Evolutionary conservation across 2,113 vertebrate genomes (phyloP).

Genomic region (Phalacrocorax pelagicus): DNA sequence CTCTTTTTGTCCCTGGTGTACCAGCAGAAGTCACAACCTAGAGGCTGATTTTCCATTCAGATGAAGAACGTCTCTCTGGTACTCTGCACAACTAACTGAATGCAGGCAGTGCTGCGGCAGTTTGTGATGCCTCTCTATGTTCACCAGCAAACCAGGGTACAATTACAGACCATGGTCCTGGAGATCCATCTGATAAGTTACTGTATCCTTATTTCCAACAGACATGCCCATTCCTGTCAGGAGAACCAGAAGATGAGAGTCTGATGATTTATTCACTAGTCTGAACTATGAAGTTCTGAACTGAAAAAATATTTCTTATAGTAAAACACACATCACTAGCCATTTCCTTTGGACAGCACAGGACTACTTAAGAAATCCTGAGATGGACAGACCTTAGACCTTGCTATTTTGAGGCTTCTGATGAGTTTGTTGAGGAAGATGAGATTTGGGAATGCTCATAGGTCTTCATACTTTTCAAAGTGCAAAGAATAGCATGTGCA

Average conservation of each 20-base stretch:
- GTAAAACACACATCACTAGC: neutral
- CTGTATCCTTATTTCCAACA: neutral
- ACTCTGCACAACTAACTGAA: neutral
- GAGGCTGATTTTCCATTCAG: neutral
- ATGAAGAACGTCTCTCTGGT: neutral
- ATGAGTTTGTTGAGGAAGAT: neutral
- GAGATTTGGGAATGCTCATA: neutral
- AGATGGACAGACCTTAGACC: neutral
- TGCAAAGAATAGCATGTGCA: fast-evolving
- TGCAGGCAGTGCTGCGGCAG: neutral
- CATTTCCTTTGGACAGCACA: neutral
- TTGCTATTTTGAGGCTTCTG: neutral
- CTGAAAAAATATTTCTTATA: neutral
- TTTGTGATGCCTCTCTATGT: neutral
- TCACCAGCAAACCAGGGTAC: neutral
- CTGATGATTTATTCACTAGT: neutral
- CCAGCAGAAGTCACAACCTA: neutral
- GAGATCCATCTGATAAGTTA: neutral
- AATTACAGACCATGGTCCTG: neutral
- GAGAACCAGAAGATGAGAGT: neutral
- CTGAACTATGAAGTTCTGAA: neutral
- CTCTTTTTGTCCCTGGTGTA: neutral
- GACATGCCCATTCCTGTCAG: neutral
- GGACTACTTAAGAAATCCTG: neutral
- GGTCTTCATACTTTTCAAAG: neutral